Evolutionary conservation across 2,113 vertebrate species (phyloP).

Genomic region (Coracopsis vasa): DNA sequence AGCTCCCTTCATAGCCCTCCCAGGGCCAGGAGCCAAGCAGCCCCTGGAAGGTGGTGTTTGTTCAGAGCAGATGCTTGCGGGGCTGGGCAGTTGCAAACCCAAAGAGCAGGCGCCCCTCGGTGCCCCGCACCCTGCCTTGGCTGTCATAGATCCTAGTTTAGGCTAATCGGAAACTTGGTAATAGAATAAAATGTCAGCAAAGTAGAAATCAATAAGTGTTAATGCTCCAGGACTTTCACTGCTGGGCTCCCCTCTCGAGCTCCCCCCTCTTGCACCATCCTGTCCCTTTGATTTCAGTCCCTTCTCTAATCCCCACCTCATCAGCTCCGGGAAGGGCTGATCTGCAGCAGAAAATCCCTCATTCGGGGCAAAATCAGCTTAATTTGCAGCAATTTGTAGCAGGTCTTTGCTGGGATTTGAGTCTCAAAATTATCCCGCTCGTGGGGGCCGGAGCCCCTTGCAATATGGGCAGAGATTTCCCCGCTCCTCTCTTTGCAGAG

Average conservation of each 20-base stretch:
- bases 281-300: constrained; percentile 69
- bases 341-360: constrained; percentile 83
- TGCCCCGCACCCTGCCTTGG: neutral
- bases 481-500: neutral
- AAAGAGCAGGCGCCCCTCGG: neutral
- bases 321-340: constrained; percentile 80
- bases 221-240: constrained; percentile 72
- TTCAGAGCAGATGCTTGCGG: neutral
- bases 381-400: constrained; percentile 85
- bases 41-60: neutral
- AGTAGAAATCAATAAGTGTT: constrained; percentile 73
- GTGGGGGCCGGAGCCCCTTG: constrained; percentile 51
- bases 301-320: constrained; percentile 82
- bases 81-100: neutral
- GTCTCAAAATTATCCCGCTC: constrained; percentile 81
- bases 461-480: constrained; percentile 68
- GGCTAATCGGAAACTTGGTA: constrained; percentile 74
- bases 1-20: neutral
- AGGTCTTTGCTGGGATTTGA: constrained; percentile 81
- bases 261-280: constrained; percentile 40
- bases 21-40: neutral
- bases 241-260: constrained; percentile 3
- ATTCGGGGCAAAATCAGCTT: constrained; percentile 85
- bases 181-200: constrained; percentile 73
- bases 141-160: neutral